phyloP scores from a whole-genome alignment of 2,113 vertebrate species.

The Tupaia tana region DNA sequence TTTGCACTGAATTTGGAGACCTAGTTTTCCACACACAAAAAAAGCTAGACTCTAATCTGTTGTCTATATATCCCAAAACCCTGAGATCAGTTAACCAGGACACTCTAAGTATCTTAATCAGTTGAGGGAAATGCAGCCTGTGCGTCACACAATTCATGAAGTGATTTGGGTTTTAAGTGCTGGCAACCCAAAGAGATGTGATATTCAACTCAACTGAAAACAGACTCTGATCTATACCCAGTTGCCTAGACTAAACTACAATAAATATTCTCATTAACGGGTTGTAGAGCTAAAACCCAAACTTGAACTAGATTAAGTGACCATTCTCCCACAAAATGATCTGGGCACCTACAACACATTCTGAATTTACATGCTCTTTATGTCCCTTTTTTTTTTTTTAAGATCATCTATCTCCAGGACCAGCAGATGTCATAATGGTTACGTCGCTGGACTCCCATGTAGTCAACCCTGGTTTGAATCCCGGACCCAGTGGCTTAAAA shows the following conservation, averaged over 20 bases:
- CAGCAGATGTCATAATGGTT: too few species aligned
- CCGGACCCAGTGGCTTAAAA: too few species aligned
- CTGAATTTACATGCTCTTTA: not conserved
- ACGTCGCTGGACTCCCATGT: too few species aligned
- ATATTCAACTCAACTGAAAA: not conserved
- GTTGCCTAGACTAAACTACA: not conserved
- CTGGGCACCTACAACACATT: too few species aligned
- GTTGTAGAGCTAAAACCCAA: not conserved
- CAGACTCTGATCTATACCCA: fast-evolving
- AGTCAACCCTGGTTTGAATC: too few species aligned
- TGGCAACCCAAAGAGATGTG: conserved; percentile 1
- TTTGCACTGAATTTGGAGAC: not conserved
- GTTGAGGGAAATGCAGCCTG: not conserved
- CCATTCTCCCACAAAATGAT: not conserved
- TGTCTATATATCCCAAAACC: not conserved
- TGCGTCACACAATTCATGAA: not conserved
- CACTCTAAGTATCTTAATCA: fast-evolving
- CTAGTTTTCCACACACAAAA: not conserved
- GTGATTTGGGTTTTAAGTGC: not conserved
- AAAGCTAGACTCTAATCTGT: not conserved
- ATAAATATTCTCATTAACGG: not conserved
- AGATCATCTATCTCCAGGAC: too few species aligned
- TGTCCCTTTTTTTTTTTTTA: too few species aligned
- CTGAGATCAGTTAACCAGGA: not conserved
- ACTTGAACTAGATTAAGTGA: too few species aligned